Evolutionary conservation across 2,797 vertebrate species (phyloP).

Genomic region (Aldrovandia affinis): DNA sequence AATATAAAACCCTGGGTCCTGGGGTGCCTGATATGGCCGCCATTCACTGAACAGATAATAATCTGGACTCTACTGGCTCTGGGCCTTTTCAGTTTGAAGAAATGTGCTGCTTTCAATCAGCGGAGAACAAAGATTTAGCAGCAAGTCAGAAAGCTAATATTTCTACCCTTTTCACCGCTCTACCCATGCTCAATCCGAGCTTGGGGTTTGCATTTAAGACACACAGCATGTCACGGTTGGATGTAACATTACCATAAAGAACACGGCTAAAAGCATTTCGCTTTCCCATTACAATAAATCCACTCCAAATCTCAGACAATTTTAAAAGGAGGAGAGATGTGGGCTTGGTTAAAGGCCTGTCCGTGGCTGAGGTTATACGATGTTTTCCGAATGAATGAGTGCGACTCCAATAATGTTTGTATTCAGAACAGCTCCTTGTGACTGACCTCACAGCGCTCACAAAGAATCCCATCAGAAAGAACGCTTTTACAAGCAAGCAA

Average conservation of each 20-base stretch:
- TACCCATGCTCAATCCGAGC: neutral
- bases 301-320: neutral
- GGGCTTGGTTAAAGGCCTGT: neutral
- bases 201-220: neutral
- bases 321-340: neutral
- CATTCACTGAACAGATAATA: neutral
- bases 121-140: neutral
- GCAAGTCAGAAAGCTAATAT: constrained; percentile 3
- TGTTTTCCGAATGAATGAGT: neutral
- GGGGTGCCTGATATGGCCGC: neutral
- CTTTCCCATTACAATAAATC: constrained; percentile 8
- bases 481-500: neutral
- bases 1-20: neutral
- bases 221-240: neutral
- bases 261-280: constrained; percentile 11
- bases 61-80: neutral
- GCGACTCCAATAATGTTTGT: neutral
- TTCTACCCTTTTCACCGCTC: neutral
- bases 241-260: neutral
- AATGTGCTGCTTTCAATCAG: neutral
- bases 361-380: neutral
- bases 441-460: neutral
- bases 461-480: neutral
- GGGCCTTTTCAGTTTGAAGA: neutral
- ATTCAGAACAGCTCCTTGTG: neutral